These are phyloP conservation scores for Percopsis transmontana DNA, from an alignment of 2,113 vertebrate genomes.

Conservation along the genomic window DNA sequence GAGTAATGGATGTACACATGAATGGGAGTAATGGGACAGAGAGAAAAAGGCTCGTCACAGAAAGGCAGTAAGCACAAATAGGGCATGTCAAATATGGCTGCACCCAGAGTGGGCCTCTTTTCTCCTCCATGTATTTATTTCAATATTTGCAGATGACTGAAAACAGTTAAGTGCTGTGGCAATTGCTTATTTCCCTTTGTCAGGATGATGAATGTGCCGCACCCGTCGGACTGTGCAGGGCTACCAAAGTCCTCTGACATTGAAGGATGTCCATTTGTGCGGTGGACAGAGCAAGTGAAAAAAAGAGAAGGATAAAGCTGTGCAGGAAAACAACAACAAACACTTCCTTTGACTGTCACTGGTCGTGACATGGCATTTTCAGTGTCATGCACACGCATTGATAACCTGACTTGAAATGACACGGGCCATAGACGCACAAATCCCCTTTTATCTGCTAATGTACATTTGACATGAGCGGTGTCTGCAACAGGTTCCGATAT, in stretches of 20 bases:
- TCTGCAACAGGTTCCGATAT: not conserved
- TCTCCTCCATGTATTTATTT: slow-evolving; percentile 64
- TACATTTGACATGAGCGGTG: not conserved
- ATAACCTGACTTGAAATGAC: slow-evolving; percentile 15
- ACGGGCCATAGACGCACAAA: not conserved
- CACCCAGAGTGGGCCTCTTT: slow-evolving; percentile 48
- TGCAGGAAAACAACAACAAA: slow-evolving; percentile 65
- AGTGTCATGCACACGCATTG: slow-evolving; percentile 19
- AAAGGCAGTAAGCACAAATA: slow-evolving; percentile 72
- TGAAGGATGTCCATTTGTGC: slow-evolving; percentile 75
- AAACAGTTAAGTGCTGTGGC: slow-evolving; percentile 73
- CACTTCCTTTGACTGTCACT: slow-evolving; percentile 52
- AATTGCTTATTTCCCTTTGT: slow-evolving; percentile 77
- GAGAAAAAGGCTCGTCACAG: slow-evolving; percentile 53
- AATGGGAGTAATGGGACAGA: slow-evolving; percentile 20
- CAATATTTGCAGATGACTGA: slow-evolving; percentile 74
- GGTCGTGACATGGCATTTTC: slow-evolving; percentile 40
- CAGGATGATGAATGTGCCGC: slow-evolving; percentile 72
- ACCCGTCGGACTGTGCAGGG: slow-evolving; percentile 68
- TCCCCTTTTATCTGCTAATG: slow-evolving; percentile 15
- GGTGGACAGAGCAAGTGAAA: slow-evolving; percentile 69
- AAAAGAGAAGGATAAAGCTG: slow-evolving; percentile 55
- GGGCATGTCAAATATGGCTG: slow-evolving; percentile 70
- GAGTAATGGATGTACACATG: not conserved
- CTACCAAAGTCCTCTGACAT: slow-evolving; percentile 67